Evolutionary conservation across 2,797 vertebrate genomes (phyloP).

Genomic region (Antrozous pallidus): DNA sequence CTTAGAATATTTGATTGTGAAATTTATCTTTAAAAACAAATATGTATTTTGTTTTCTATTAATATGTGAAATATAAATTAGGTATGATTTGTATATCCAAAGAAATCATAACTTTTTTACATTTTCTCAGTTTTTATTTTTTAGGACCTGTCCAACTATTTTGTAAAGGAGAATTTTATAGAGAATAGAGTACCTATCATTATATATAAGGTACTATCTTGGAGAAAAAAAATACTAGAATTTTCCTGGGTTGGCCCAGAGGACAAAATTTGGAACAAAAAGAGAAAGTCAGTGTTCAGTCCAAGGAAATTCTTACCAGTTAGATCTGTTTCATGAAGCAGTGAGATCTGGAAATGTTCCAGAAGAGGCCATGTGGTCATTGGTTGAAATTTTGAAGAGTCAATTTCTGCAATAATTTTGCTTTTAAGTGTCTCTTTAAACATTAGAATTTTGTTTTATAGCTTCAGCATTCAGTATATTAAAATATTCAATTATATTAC

Average conservation of each 20-base stretch:
- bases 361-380: neutral
- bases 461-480: neutral
- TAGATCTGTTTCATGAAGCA: neutral
- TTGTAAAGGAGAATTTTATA: neutral
- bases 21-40: conserved; percentile 25
- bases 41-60: neutral
- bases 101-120: neutral
- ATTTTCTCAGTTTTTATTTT: neutral
- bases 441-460: neutral
- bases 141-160: neutral
- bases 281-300: neutral
- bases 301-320: neutral
- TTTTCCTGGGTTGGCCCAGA: neutral
- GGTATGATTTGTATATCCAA: neutral
- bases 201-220: neutral
- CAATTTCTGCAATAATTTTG: neutral
- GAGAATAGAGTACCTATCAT: neutral
- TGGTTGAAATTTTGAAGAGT: neutral
- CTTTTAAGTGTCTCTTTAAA: neutral
- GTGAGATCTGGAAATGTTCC: neutral
- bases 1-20: neutral
- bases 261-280: neutral
- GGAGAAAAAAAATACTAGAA: neutral
- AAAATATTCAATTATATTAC: neutral
- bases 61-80: neutral